Evolutionary conservation across 1,140 invertebrate genomes (phyloP).

Genomic region (Temnothorax nylanderi): DNA sequence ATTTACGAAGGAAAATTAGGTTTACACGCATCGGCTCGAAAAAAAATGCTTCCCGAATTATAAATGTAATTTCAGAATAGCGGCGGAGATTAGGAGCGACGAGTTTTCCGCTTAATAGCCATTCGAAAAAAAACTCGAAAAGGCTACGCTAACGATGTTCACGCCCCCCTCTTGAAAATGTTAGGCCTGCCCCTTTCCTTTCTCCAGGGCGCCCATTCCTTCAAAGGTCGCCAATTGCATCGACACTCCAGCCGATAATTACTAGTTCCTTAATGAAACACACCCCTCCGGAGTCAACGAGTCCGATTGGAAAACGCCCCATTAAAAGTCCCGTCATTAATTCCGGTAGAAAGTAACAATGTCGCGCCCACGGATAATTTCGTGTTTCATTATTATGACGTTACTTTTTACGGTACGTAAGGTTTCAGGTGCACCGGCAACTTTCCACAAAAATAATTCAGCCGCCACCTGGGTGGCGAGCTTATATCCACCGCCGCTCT

Average conservation of each 20-base stretch:
- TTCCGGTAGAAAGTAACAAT: neutral
- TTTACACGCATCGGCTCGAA: neutral
- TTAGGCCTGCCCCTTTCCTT: conserved; percentile 46
- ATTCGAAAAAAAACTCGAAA: conserved; percentile 31
- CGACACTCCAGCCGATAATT: conserved; percentile 64
- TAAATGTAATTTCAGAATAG: neutral
- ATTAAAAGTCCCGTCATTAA: conserved; percentile 22
- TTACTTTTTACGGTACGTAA: neutral
- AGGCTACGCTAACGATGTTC: conserved; percentile 49
- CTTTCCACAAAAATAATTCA: conserved; percentile 45
- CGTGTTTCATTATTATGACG: neutral
- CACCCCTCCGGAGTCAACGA: neutral
- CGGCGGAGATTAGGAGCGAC: conserved; percentile 16
- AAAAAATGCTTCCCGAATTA: neutral
- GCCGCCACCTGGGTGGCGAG: conserved; percentile 8
- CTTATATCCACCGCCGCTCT: conserved; percentile 3
- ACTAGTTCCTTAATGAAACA: conserved; percentile 60
- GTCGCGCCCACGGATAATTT: neutral
- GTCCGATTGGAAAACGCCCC: conserved; percentile 40
- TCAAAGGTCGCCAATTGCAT: conserved; percentile 51
- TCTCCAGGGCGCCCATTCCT: conserved; percentile 4
- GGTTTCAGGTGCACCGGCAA: neutral
- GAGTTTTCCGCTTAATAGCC: conserved; percentile 39
- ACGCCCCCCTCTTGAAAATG: conserved; percentile 57
- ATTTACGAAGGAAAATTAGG: neutral